Conservation (phyloP, 1,140 invertebrate species). For the Dendroctonus valens region DNA sequence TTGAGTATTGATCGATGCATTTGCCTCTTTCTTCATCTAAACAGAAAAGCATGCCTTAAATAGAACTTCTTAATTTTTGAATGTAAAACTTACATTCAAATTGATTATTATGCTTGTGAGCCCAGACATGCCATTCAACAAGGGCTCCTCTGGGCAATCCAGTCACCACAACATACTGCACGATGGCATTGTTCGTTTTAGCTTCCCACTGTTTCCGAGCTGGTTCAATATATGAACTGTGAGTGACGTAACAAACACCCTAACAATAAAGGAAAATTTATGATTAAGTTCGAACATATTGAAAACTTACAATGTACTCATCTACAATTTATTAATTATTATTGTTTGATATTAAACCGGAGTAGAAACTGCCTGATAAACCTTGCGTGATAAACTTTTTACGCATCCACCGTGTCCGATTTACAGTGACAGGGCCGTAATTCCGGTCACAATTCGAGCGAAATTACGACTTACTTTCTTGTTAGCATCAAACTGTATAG, state of each 20-base stretch:
- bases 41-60: slow-evolving; percentile 38
- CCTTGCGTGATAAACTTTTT: no score
- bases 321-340: no score
- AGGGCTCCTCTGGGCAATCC: slow-evolving; percentile 75
- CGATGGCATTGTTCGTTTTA: slow-evolving; percentile 80
- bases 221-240: slow-evolving; percentile 65
- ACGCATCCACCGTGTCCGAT: no score
- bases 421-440: no score
- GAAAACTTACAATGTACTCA: background rate
- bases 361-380: no score
- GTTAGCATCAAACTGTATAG: no score
- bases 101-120: slow-evolving; percentile 78
- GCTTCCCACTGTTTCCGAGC: slow-evolving; percentile 78
- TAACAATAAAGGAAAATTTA: slow-evolving; percentile 41
- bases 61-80: background rate
- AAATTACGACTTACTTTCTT: no score
- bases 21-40: slow-evolving; percentile 87
- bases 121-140: slow-evolving; percentile 91
- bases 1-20: slow-evolving; percentile 74
- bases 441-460: no score
- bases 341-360: no score
- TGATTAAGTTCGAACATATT: background rate
- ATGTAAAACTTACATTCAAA: slow-evolving; percentile 72
- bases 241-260: slow-evolving; percentile 80
- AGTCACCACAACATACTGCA: slow-evolving; percentile 82